Evolutionary conservation across 2,888 invertebrate genomes (phyloP).

Genomic region (Sipha maydis): DNA sequence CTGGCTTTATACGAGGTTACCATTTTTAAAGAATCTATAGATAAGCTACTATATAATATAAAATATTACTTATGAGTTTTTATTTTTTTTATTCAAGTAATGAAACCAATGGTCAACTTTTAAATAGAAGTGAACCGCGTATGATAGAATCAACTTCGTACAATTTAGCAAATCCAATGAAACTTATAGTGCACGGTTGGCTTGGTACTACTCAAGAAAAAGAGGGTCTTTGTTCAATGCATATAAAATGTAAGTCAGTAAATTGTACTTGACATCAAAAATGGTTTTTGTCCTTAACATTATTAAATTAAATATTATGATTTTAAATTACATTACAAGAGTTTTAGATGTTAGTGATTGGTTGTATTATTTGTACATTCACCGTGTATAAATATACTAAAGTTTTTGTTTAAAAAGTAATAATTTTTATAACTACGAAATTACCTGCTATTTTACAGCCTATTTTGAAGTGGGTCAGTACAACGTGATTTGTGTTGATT

Average conservation of each 20-base stretch:
- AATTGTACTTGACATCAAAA: too few species aligned
- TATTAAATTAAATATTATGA: too few species aligned
- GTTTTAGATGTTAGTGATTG: too few species aligned
- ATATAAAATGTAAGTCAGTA: conserved; percentile 13
- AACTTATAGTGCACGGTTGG: conserved; percentile 50
- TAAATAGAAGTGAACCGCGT: conserved; percentile 38
- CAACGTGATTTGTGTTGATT: conserved; percentile 53
- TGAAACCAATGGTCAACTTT: background rate
- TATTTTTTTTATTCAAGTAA: conserved; percentile 15
- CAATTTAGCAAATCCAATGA: conserved; percentile 8
- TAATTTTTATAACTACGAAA: background rate
- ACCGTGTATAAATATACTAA: too few species aligned
- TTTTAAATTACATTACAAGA: too few species aligned
- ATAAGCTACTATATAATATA: background rate
- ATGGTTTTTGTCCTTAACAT: too few species aligned
- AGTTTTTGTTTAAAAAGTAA: too few species aligned
- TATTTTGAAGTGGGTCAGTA: background rate
- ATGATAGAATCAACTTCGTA: conserved; percentile 44
- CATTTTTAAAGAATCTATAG: background rate
- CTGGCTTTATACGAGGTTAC: conserved; percentile 47
- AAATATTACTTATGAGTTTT: background rate
- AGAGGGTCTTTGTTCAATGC: background rate
- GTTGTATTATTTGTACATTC: too few species aligned
- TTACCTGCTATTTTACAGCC: background rate
- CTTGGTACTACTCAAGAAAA: conserved; percentile 40